These are phyloP conservation scores for Pelobates fuscus DNA, from an alignment of 2,113 vertebrate genomes.

Conservation along the genomic window DNA sequence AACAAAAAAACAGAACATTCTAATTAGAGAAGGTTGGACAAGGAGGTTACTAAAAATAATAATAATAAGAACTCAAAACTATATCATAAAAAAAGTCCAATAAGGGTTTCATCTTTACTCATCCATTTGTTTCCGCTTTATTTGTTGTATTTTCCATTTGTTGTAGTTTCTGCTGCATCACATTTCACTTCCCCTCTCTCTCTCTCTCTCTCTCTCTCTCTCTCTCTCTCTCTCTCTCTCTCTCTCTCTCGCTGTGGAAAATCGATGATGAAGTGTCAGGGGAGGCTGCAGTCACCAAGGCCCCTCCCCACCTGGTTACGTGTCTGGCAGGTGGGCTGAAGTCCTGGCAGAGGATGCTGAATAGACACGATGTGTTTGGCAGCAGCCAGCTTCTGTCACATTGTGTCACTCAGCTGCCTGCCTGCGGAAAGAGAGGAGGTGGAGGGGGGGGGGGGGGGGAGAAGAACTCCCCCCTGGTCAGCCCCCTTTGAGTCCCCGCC, in stretches of 20 bases:
- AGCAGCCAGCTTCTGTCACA: conserved; percentile 46
- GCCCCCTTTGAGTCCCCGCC: not conserved
- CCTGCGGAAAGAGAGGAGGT: not conserved
- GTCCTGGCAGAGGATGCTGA: conserved; percentile 45
- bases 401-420: conserved; percentile 43
- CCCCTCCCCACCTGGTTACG: conserved; percentile 47
- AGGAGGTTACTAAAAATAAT: too few relatives aligned
- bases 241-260: conserved; percentile 6
- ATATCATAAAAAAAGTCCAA: too few relatives aligned
- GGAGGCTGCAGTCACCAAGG: conserved; percentile 1
- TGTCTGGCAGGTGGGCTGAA: conserved; percentile 48
- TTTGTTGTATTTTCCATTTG: conserved; percentile 36
- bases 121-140: conserved; percentile 21
- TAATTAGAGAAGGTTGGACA: too few relatives aligned
- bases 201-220: conserved; percentile 12
- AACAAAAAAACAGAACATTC: too few relatives aligned
- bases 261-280: conserved; percentile 32
- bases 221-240: conserved; percentile 15
- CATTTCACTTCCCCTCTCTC: conserved; percentile 28
- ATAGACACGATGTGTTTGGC: conserved; percentile 39
- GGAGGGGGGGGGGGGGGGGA: not conserved
- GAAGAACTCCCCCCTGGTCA: not conserved
- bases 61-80: too few relatives aligned
- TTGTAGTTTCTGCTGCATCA: conserved; percentile 26
- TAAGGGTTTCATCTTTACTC: too few relatives aligned